Evolutionary conservation across 92 coral and sea anemone genomes (phyloP), one percentile per base, ranked within the genome.

Genomic region (Hydrozoanthus gracilis): DNA sequence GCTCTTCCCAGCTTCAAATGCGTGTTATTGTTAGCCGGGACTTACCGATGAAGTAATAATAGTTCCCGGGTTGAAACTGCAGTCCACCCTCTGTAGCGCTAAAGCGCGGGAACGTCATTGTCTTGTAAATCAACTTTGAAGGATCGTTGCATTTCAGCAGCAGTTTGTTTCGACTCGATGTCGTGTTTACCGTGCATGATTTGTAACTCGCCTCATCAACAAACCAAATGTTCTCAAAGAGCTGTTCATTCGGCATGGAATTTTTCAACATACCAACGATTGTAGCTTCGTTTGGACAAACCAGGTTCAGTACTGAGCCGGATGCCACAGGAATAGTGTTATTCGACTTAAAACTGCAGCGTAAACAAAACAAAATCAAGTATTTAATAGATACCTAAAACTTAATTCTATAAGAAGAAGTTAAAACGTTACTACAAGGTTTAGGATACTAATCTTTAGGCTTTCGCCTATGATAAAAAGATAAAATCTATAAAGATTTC

Each of bases 151-250:
- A 67, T 67, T 14, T 17, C 0, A 3, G 2, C 72, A 20, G 13
- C 35, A 1, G 44, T 45, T 45, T 11, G 72, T 67, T 67, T 67
- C 13, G 10, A 39, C 35, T 20, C 12, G 10, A 1, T 2, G 6
- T 67, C 35, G 10, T 20, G 15, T 67, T 67, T 11, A 67, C 72
- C 10, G 46, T 20, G 72, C 72, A 67, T 39, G 45, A 18, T 4
- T 71, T 51, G 7, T 71, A 71, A 13, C 76, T 71, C 51, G 10
- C 76, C 7, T 44, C 46, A 51, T 71, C 76, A 13, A 71, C 76
- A 18, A 71, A 9, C 76, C 76, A 71, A 45, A 71, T 39, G 76
- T 71, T 71, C 46, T 71, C 76, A 71, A 39, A 18, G 8, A 71
- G 39, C 52, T 71, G 51, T 45, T 71, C 76, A 8, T 71, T 1